These are phyloP conservation scores for Zaprionus camerounensis DNA, from an alignment of 1,140 invertebrate genomes.

Conservation along the genomic window DNA sequence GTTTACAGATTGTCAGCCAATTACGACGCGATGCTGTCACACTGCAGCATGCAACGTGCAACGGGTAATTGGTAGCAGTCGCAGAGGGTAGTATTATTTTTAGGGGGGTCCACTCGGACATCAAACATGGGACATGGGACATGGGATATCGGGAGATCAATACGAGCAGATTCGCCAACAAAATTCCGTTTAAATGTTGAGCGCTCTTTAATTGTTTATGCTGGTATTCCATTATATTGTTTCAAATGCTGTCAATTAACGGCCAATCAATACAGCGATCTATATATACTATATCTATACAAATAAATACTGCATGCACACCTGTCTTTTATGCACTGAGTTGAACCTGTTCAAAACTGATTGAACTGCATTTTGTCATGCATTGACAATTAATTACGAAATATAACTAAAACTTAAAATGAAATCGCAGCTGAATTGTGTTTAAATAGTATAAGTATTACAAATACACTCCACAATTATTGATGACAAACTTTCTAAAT, in stretches of 20 bases:
- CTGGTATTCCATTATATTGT: constrained; percentile 50
- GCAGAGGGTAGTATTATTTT: neutral
- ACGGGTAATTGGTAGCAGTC: neutral
- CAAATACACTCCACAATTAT: neutral
- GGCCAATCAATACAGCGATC: constrained; percentile 22
- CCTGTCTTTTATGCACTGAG: constrained; percentile 4
- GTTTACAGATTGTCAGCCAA: constrained; percentile 45
- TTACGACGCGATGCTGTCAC: constrained; percentile 29
- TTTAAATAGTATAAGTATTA: neutral
- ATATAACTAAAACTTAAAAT: neutral
- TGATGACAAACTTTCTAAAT: too few relatives aligned
- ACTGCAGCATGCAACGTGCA: constrained; percentile 28
- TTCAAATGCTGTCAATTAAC: constrained; percentile 33
- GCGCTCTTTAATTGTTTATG: constrained; percentile 72
- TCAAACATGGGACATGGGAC: too few relatives aligned
- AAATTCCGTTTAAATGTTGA: constrained; percentile 78
- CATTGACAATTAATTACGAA: constrained; percentile 45
- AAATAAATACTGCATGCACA: neutral
- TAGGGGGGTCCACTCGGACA: too few relatives aligned
- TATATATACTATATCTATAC: constrained; percentile 16
- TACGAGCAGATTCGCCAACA: constrained; percentile 55
- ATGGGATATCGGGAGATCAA: constrained; percentile 22
- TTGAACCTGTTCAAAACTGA: constrained; percentile 18
- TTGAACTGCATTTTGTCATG: constrained; percentile 78
- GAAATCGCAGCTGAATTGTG: neutral